phyloP scores from a whole-genome alignment of 2,888 invertebrate genomes.

The Nomada hirtipes region DNA sequence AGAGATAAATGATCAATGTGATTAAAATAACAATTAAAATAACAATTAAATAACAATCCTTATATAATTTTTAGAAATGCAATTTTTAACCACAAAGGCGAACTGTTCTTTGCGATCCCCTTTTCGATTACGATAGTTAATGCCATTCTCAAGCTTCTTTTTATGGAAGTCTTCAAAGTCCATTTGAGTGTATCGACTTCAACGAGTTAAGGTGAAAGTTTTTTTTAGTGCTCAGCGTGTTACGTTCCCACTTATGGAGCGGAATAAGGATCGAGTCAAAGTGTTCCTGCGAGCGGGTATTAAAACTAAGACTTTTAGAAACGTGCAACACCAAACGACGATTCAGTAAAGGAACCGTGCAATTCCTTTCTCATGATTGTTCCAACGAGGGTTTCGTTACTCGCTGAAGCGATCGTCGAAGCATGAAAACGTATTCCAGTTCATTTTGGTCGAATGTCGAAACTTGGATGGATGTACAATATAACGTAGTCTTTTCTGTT shows the following conservation, averaged over 20 bases:
- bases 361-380: conserved; percentile 45
- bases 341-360: conserved; percentile 41
- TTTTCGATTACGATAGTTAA: conserved; percentile 25
- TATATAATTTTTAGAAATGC: neutral
- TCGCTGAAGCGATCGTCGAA: conserved; percentile 21
- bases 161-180: conserved; percentile 28
- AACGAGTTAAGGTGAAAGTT: conserved; percentile 47
- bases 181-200: conserved; percentile 36
- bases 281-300: conserved; percentile 45
- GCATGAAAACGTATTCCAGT: conserved; percentile 20
- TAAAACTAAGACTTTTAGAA: conserved; percentile 50
- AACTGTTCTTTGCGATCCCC: conserved; percentile 1
- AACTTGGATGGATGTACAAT: conserved; percentile 2
- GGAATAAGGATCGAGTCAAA: conserved; percentile 44
- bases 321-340: conserved; percentile 50
- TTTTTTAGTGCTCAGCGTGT: conserved; percentile 22
- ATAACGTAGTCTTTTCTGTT: neutral
- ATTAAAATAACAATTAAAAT: no score
- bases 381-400: conserved; percentile 19
- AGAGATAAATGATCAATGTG: no score
- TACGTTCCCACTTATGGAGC: conserved; percentile 22
- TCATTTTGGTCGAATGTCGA: conserved; percentile 8
- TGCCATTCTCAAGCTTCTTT: conserved; percentile 24
- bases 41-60: no score
- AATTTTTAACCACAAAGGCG: neutral